Conservation (phyloP, 1,140 invertebrate species). For the Drosophila erecta region DNA sequence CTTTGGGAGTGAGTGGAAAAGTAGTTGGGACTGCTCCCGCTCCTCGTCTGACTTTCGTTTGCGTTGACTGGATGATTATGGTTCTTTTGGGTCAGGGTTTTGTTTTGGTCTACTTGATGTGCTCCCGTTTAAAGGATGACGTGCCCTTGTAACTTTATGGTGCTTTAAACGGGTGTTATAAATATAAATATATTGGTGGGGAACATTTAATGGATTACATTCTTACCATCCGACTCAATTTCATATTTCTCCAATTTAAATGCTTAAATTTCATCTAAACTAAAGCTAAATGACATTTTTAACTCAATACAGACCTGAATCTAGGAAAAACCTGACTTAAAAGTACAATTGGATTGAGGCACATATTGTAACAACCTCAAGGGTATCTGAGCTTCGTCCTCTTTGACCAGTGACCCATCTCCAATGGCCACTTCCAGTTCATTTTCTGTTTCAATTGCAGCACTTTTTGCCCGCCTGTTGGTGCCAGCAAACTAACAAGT, state of each 20-base stretch:
- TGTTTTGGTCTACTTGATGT: slow-evolving; percentile 13
- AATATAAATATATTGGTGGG: too few relatives aligned
- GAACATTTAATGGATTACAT: too few relatives aligned
- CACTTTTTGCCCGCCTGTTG: slow-evolving; percentile 15
- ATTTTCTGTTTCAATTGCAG: slow-evolving; percentile 33
- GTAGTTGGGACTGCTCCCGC: slow-evolving; percentile 12
- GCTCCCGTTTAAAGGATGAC: background rate
- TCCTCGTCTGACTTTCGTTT: slow-evolving; percentile 28
- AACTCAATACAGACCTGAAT: too few relatives aligned
- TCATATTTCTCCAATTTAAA: too few relatives aligned
- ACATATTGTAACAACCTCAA: background rate
- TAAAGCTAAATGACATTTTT: too few relatives aligned
- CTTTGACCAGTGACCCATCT: slow-evolving; percentile 5
- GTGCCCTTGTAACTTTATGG: background rate
- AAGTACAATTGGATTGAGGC: background rate
- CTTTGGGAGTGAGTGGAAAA: slow-evolving; percentile 1
- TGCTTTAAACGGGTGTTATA: background rate
- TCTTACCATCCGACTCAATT: too few relatives aligned
- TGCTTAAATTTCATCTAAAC: too few relatives aligned
- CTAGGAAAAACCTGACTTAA: too few relatives aligned
- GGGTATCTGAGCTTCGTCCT: slow-evolving; percentile 20
- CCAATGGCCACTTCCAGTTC: slow-evolving; percentile 3
- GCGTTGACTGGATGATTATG: slow-evolving; percentile 10
- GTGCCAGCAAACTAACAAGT: slow-evolving; percentile 45
- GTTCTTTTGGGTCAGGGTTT: slow-evolving; percentile 22